Percentiles rank a stretch among this genome's conserved stretches.
Evolutionary conservation across 2,888 invertebrate genomes (phyloP).

Genomic region (Drosophila cyrtoloma): DNA sequence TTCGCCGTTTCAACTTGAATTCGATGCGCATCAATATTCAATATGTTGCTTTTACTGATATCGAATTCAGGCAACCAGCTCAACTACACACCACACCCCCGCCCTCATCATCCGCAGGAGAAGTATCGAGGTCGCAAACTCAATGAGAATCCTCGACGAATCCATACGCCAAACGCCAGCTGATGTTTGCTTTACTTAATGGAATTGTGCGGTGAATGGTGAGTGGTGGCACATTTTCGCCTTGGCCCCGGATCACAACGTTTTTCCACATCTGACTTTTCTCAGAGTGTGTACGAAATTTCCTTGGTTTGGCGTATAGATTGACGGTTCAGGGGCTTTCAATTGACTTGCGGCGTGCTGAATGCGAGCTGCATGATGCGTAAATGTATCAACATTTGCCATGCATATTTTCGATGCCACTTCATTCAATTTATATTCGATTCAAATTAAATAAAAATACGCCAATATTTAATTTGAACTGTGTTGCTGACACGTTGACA

Average conservation of each 20-base stretch:
- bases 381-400: conserved; percentile 52
- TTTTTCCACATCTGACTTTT: conserved; percentile 56
- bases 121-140: conserved; percentile 37
- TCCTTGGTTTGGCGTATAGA: conserved; percentile 52
- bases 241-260: conserved; percentile 35
- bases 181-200: conserved; percentile 79
- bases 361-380: conserved; percentile 26
- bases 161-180: conserved; percentile 68
- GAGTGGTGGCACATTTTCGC: conserved; percentile 65
- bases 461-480: conserved; percentile 45
- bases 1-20: conserved; percentile 75
- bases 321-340: conserved; percentile 47
- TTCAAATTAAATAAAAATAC: conserved; percentile 78
- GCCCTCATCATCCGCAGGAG: conserved; percentile 9
- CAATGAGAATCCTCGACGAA: conserved; percentile 68
- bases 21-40: conserved; percentile 81
- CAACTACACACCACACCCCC: conserved; percentile 5
- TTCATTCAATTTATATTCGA: conserved; percentile 70
- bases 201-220: conserved; percentile 78
- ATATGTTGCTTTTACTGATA: conserved; percentile 77
- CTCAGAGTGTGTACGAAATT: conserved; percentile 43
- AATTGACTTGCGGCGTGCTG: conserved; percentile 54
- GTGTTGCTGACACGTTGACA: conserved; percentile 31
- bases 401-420: conserved; percentile 59
- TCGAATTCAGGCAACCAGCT: conserved; percentile 28